Percentiles rank a stretch among this genome's conserved stretches.
These are phyloP conservation scores for Tuta absoluta DNA, from an alignment of 2,888 invertebrate species.

Conservation along the genomic window DNA sequence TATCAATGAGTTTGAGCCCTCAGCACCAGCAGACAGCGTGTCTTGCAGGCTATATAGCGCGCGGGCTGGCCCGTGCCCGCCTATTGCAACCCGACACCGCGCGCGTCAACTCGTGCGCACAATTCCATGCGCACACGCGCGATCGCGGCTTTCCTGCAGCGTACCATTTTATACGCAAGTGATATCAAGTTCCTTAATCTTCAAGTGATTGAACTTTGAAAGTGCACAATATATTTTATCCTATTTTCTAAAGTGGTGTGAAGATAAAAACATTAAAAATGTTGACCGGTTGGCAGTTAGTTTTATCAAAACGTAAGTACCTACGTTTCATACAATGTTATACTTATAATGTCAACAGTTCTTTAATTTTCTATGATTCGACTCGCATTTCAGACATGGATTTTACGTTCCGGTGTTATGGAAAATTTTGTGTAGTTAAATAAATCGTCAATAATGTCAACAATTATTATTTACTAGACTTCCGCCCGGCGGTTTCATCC, in stretches of 20 bases:
- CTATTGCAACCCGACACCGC: conserved; percentile 50
- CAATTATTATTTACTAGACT: too few species aligned
- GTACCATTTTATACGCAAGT: conserved; percentile 10
- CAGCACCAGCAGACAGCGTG: not conserved
- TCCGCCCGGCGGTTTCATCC: too few species aligned
- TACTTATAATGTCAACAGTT: not conserved
- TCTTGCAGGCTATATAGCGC: conserved; percentile 61
- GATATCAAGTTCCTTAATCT: not conserved
- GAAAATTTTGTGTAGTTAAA: too few species aligned
- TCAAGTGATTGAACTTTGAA: conserved; percentile 7
- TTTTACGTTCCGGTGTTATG: too few species aligned
- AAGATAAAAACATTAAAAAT: conserved; percentile 45
- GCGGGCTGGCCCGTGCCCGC: conserved; percentile 59
- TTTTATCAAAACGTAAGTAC: conserved; percentile 72
- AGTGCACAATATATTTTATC: not conserved
- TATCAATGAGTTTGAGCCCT: too few species aligned
- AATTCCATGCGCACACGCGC: conserved; percentile 17
- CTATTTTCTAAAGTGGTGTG: not conserved
- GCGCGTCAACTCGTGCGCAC: conserved; percentile 42
- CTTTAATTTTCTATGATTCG: conserved; percentile 18
- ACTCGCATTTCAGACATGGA: not conserved
- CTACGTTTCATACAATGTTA: too few species aligned
- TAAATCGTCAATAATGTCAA: too few species aligned
- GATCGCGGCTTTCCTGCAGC: not conserved
- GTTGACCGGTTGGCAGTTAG: conserved; percentile 72